Base-by-base conservation (phyloP, 2,797 vertebrate genomes). In the Enteromius treurensis region DNA sequence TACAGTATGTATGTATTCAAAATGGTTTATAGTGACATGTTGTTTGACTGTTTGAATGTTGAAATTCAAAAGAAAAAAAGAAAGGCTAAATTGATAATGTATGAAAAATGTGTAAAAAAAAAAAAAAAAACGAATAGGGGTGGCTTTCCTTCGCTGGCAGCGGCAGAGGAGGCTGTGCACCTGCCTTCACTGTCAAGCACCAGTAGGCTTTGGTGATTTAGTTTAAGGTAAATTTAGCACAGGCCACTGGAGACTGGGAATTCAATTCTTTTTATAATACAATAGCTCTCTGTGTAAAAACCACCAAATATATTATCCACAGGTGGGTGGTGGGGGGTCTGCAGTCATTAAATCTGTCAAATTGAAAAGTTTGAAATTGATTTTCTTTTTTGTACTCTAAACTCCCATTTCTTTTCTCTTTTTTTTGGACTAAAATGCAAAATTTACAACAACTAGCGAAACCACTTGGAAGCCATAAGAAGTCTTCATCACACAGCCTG, bases 181-280 rank as follows among this genome's bases (percentile, higher is more conserved):
- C 93, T 93, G 91, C 90, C 90, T 88, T 84, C 89, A 90, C 92
- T 93, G 92, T 93, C 91, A 93, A 93, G 93, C 93, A 92, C 92
- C 91, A 91, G 90, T 90, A 92, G 90, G 89, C 91, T 93, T 92
- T 90, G 91, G 88, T 93, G 91, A 93, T 95, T 93, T 92, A 91
- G 92, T 93, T 93, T 90, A 92, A 92, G 91, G 91, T 92, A 93
- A 93, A 94, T 94, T 94, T 93, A 92, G 91, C 91, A 90, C 91
- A 90, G 84, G 84, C 88, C 89, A 83, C 89, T 85, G 81, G 92
- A 91, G 92, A 92, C 90, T 90, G 89, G 89, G 90, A 92, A 92
- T 93, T 91, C 90, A 92, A 93, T 94, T 92, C 87, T 87, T 89
- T 91, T 87, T 85, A 88, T 91, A 91, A 92, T 88, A 92, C 90